Evolutionary conservation across 2,888 invertebrate species (phyloP), one percentile per base, ranked within the genome.

Genomic region (Apamea epomidion): DNA sequence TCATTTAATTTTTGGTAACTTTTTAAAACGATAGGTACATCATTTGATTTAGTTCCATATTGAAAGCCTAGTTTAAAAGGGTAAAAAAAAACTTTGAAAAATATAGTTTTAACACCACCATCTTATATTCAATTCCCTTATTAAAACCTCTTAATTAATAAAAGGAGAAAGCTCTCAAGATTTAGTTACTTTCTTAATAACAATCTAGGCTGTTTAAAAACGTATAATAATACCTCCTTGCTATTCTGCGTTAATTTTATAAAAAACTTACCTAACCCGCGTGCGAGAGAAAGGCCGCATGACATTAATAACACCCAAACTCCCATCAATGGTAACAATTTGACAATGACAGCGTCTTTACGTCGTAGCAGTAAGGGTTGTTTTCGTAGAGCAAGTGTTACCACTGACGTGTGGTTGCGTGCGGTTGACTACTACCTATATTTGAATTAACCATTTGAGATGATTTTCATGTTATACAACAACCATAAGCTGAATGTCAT

Each of bases 61-160:
- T 51, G 10, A 72, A 6, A 32, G 4, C 2, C 37, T 58, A 29
- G 25, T 58, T 58, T n/a, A 10, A n/a, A 58, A 25, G 48, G 10
- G 8, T 62, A 7, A 7, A 18, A 69, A 68, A 65, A 2, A 48
- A 58, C 8, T 42, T 51, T 18, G 25, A 60, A 64, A 29, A 65
- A 65, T 54, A 29, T 12, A 37, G 14, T 62, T 29, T 18, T 10
- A 51, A 32, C 68, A 4, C 45, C n/a, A 54, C 54, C 16, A n/a
- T 58, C 37, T 16, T 54, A 45, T 78, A 84, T 83, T 60, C 12
- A 65, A 74, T 83, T n/a, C 74, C 12, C 51, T 84, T 80, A 74
- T 82, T 82, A 84, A 82, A 84, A 73, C 0, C 32, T 51, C 21
- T 75, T 75, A 16, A 70, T 81, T 48, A 74, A 58, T 48, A 48